phyloP scores from a whole-genome alignment of 2,113 vertebrate genomes.

The Pelmatolapia mariae region DNA sequence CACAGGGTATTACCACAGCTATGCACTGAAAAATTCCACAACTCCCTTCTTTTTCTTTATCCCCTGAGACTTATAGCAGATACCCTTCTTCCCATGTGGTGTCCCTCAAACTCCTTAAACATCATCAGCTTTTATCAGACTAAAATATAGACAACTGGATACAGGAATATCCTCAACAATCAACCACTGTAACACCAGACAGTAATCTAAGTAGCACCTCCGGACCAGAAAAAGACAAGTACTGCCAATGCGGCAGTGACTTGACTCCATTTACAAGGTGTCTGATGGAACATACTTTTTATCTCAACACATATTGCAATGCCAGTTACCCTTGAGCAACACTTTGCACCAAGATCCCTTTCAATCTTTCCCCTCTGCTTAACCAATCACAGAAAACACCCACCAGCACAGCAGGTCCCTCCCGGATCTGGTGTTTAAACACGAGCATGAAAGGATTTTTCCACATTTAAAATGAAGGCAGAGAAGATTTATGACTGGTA shows the following conservation, averaged over 20 bases:
- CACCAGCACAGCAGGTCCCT: conserved; percentile 3
- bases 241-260: neutral
- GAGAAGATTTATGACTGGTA: conserved; percentile 18
- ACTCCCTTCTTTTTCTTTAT: neutral
- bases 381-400: conserved; percentile 45
- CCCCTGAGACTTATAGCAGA: neutral
- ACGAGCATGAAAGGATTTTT: conserved; percentile 30
- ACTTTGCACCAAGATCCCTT: neutral
- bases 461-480: conserved; percentile 31
- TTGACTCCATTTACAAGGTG: conserved; percentile 23
- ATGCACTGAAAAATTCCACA: conserved; percentile 17
- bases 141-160: neutral
- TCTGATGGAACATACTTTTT: conserved; percentile 10
- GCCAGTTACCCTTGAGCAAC: neutral
- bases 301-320: neutral
- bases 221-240: neutral
- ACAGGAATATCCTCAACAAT: neutral
- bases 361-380: conserved; percentile 49
- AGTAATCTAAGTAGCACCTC: neutral
- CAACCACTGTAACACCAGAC: neutral
- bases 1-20: conserved; percentile 4
- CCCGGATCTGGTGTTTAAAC: conserved; percentile 5
- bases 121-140: conserved; percentile 2
- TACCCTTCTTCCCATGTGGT: conserved; percentile 1
- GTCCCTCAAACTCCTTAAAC: conserved; percentile 27